phyloP scores from a whole-genome alignment of 2,888 invertebrate genomes.

The Trimorus sp. region DNA sequence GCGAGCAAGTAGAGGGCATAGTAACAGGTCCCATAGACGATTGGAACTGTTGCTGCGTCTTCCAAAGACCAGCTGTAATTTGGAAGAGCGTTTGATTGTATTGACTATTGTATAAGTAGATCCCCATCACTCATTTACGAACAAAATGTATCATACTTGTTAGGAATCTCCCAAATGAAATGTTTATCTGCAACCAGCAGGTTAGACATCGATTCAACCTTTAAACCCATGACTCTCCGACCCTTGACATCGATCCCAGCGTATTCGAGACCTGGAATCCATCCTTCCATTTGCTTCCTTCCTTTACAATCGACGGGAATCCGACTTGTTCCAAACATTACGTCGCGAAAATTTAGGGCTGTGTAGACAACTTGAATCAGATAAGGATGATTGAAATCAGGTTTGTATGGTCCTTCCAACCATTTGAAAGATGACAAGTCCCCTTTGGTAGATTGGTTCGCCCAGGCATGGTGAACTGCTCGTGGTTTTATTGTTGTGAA shows the following conservation, averaged over 20 bases:
- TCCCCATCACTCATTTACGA: too few species aligned
- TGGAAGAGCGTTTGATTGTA: neutral
- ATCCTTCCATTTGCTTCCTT: conserved; percentile 85
- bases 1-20: conserved; percentile 85
- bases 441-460: conserved; percentile 89
- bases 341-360: conserved; percentile 95
- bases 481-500: conserved; percentile 83
- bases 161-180: conserved; percentile 75
- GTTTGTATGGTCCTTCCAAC: conserved; percentile 86
- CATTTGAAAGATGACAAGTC: conserved; percentile 93
- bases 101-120: too few species aligned
- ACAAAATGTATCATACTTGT: too few species aligned
- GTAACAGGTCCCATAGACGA: conserved; percentile 85
- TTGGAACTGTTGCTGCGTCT: conserved; percentile 86
- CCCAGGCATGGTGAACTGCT: conserved; percentile 86
- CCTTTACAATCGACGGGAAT: conserved; percentile 92
- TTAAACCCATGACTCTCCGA: conserved; percentile 81
- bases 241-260: conserved; percentile 84
- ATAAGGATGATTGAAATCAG: conserved; percentile 60
- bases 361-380: conserved; percentile 87
- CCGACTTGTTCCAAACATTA: conserved; percentile 96
- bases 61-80: conserved; percentile 83
- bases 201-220: conserved; percentile 82
- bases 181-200: conserved; percentile 82
- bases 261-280: conserved; percentile 87